Conservation (phyloP, 2,888 invertebrate species). For the Scaptodrosophila latifasciaeformis region DNA sequence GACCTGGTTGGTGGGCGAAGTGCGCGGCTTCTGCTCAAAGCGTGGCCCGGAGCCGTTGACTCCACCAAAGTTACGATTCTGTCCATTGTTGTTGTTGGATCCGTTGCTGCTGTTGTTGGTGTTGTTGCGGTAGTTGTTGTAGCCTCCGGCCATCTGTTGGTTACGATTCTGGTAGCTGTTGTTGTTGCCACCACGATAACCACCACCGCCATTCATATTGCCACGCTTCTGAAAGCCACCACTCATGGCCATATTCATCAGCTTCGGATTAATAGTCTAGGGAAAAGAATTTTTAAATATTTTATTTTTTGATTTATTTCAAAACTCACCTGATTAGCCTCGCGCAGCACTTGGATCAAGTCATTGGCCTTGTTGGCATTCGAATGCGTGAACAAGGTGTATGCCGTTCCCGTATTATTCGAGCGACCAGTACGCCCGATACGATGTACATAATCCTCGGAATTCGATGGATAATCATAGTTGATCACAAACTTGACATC, state of each 20-base stretch:
- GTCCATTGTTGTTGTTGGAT: slow-evolving; percentile 38
- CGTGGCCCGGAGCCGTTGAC: slow-evolving; percentile 35
- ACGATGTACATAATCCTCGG: slow-evolving; percentile 95
- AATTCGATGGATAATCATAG: slow-evolving; percentile 97
- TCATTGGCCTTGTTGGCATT: slow-evolving; percentile 95
- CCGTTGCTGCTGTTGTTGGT: slow-evolving; percentile 34
- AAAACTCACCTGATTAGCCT: slow-evolving; percentile 87
- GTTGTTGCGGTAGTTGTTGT: slow-evolving; percentile 45
- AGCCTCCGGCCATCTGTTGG: slow-evolving; percentile 47
- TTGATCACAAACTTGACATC: slow-evolving; percentile 99
- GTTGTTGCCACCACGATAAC: slow-evolving; percentile 49
- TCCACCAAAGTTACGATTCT: slow-evolving; percentile 19
- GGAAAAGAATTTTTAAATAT: not conserved
- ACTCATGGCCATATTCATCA: slow-evolving; percentile 82
- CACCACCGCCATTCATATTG: slow-evolving; percentile 52
- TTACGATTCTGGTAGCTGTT: slow-evolving; percentile 63
- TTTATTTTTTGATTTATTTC: not conserved
- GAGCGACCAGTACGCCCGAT: slow-evolving; percentile 97
- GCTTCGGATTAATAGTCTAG: slow-evolving; percentile 88
- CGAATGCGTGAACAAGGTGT: slow-evolving; percentile 94
- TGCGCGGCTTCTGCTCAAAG: slow-evolving; percentile 41
- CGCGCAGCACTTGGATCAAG: slow-evolving; percentile 91
- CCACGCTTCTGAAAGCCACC: slow-evolving; percentile 65
- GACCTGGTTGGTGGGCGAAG: slow-evolving; percentile 42
- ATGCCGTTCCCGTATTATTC: slow-evolving; percentile 94